A percentile compares a stretch with the other conserved stretches of the same genome.
Conservation (phyloP, 2,113 vertebrate species). For the Reinhardtius hippoglossoides region DNA sequence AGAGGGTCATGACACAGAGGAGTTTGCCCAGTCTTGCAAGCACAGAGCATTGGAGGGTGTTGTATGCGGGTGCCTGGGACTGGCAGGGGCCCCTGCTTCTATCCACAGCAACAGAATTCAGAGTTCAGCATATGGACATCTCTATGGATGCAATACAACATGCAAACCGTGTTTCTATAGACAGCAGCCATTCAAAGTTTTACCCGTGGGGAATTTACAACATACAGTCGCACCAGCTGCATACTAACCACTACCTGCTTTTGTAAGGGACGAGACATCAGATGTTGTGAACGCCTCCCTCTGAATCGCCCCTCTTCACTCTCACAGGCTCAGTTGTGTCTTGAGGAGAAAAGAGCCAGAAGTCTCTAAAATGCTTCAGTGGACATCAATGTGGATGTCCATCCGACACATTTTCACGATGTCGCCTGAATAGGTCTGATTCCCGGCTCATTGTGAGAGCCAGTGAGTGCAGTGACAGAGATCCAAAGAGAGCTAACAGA, state of each 20-base stretch:
- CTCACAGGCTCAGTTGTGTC: slow-evolving; percentile 67
- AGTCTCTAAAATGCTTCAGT: slow-evolving; percentile 77
- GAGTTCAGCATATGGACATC: slow-evolving; percentile 51
- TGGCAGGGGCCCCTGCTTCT: slow-evolving; percentile 59
- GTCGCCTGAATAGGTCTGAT: slow-evolving; percentile 63
- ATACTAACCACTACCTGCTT: slow-evolving; percentile 72
- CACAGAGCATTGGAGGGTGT: slow-evolving; percentile 42
- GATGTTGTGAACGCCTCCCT: slow-evolving; percentile 68
- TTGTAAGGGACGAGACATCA: slow-evolving; percentile 73
- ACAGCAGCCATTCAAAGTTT: slow-evolving; percentile 64
- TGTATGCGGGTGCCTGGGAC: slow-evolving; percentile 60
- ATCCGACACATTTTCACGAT: slow-evolving; percentile 67
- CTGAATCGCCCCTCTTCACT: slow-evolving; percentile 60
- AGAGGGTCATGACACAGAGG: slow-evolving; percentile 71
- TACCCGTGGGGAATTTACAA: slow-evolving; percentile 66
- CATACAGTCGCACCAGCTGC: slow-evolving; percentile 63
- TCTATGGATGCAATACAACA: slow-evolving; percentile 55
- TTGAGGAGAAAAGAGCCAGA: slow-evolving; percentile 68
- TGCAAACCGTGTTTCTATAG: slow-evolving; percentile 35
- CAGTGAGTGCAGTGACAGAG: slow-evolving; percentile 46
- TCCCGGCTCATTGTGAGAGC: slow-evolving; percentile 56
- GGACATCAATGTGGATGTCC: slow-evolving; percentile 70
- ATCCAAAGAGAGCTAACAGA: slow-evolving; percentile 61
- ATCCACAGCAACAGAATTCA: slow-evolving; percentile 54
- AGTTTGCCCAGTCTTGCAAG: slow-evolving; percentile 63